Evolutionary conservation across 2,888 invertebrate genomes (phyloP).

Genomic region (Calliopum simillimum): DNA sequence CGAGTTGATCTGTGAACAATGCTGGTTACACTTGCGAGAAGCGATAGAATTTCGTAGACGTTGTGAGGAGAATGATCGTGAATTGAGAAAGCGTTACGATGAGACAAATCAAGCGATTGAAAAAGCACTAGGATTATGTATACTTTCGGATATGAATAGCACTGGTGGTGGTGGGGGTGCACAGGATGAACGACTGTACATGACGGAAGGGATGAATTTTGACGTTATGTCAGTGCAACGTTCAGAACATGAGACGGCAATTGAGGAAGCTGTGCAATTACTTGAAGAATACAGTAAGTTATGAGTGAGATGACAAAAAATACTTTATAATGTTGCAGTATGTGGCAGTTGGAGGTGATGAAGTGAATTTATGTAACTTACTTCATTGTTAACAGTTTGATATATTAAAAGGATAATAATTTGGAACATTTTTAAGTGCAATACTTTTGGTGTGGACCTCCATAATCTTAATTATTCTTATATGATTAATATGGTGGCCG

Average conservation of each 20-base stretch:
- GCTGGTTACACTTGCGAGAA: constrained; percentile 52
- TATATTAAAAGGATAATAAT: too few relatives aligned
- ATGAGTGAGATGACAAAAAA: too few relatives aligned
- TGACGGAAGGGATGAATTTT: neutral
- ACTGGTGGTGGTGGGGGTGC: constrained; percentile 8
- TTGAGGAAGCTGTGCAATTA: constrained; percentile 6
- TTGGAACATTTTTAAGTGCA: too few relatives aligned
- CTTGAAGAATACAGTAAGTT: constrained; percentile 30
- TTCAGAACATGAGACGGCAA: neutral
- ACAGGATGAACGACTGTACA: neutral
- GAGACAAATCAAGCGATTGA: constrained; percentile 52
- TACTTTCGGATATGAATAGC: constrained; percentile 35
- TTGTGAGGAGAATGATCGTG: constrained; percentile 55
- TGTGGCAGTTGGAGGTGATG: neutral
- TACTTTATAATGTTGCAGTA: neutral
- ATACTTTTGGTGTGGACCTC: too few relatives aligned
- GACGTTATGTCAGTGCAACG: neutral
- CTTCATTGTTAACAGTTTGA: too few relatives aligned
- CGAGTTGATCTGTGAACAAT: constrained; percentile 55
- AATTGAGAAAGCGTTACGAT: constrained; percentile 48
- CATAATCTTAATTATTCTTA: too few relatives aligned
- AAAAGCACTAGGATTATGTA: constrained; percentile 47
- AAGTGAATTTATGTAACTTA: too few relatives aligned
- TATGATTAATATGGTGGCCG: too few relatives aligned
- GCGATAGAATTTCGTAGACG: constrained; percentile 53